These are phyloP conservation scores for Thalassophryne amazonica DNA, from an alignment of 2,797 vertebrate species.

Conservation along the genomic window DNA sequence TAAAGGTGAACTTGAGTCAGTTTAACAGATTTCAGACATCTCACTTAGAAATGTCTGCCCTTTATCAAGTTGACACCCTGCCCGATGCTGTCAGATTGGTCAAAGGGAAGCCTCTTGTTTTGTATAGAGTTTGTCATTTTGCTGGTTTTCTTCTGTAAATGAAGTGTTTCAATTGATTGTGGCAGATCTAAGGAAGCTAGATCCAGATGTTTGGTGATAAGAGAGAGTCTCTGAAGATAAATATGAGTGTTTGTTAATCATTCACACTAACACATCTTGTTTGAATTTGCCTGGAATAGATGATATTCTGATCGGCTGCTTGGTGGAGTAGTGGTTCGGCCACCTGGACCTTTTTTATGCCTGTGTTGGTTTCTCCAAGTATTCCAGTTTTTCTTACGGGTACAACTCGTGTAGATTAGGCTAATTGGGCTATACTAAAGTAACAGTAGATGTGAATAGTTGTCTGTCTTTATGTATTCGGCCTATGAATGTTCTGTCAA, in stretches of 20 bases:
- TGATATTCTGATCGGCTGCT: too few species aligned
- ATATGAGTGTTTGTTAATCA: background rate
- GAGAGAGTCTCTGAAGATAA: background rate
- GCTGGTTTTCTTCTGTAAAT: slow-evolving; percentile 12
- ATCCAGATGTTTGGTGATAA: slow-evolving; percentile 13
- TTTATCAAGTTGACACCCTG: slow-evolving; percentile 33
- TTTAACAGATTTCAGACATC: slow-evolving; percentile 47
- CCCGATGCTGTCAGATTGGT: slow-evolving; percentile 26
- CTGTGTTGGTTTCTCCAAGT: too few species aligned
- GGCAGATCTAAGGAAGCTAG: slow-evolving; percentile 13
- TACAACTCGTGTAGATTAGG: too few species aligned
- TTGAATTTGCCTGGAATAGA: background rate
- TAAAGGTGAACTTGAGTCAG: slow-evolving; percentile 52
- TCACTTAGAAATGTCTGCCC: slow-evolving; percentile 27
- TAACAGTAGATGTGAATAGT: too few species aligned
- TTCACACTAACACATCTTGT: background rate
- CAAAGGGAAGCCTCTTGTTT: slow-evolving; percentile 19
- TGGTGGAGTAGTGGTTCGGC: too few species aligned
- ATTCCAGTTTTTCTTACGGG: too few species aligned
- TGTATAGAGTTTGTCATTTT: slow-evolving; percentile 23
- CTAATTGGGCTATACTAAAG: too few species aligned
- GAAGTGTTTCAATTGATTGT: slow-evolving; percentile 31
- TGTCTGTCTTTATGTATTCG: too few species aligned
- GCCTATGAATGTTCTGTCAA: too few species aligned
- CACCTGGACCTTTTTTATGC: too few species aligned